Evolutionary conservation across 2,797 vertebrate genomes (phyloP), one percentile per base, ranked within the genome.

Genomic region (Podarcis siculus): DNA sequence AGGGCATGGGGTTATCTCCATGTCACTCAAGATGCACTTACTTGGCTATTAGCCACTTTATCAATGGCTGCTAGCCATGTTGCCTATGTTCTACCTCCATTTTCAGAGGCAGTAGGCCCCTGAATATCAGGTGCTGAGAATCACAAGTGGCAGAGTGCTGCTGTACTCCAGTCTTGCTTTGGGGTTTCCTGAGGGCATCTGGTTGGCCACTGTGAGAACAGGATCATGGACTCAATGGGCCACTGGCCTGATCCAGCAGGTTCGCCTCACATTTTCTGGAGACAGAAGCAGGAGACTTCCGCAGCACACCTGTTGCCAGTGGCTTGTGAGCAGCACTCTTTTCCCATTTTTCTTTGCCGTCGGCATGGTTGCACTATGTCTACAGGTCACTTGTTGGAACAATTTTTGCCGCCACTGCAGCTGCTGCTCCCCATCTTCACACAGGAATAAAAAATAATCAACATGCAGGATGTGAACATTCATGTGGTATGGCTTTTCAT

Each of bases 391-490:
- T 82, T n/a, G 37, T 58, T 81, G 72, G 79, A 39, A 67, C 19
- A n/a, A 45, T 61, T 72, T 72, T 81, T 21, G 17, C 39, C 32
- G 66, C 39, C 42, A 37, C 66, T 82, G 78, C 58, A 25, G n/a
- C 72, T 69, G 23, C 37, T 82, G 10, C 86, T 67, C 39, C 5
- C 1, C 1, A 12, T 87, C 82, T 82, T 0, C 1, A 87, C 82
- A 86, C 39, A 85, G 86, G 91, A 95, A 90, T 92, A 97, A 75
- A 97, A 95, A 94, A 95, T 97, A 96, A 98, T 98, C 98, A 98
- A 98, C 97, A 98, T 98, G 97, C 97, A 96, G 95, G 93, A 96
- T 96, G 97, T 94, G 97, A 97, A 95, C 97, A 97, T 97, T 97
- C 98, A 97, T 98, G 97, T 97, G 97, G 97, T 98, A 98, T 98